Evolutionary conservation across 2,113 vertebrate genomes (phyloP), one percentile per base, ranked within the genome.

Genomic region (Columba livia): DNA sequence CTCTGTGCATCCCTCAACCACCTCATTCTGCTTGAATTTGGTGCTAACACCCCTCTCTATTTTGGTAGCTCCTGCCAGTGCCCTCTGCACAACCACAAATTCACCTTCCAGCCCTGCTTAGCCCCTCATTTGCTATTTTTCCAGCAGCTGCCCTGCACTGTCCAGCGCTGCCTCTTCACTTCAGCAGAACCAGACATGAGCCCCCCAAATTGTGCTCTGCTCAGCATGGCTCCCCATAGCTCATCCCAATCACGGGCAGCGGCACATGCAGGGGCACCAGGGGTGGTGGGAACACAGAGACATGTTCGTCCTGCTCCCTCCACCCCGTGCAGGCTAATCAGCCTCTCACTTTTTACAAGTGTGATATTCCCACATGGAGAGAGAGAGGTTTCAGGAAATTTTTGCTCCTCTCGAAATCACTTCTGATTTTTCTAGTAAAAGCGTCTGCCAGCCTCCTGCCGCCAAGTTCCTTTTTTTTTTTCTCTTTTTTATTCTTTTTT

Each of bases 361-460:
- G 75, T 9, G 25, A 84, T 84, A 94, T 96, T 89, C 74, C 96
- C 78, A 88, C 77, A 88, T 8, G 42, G 44, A 90, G 77, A 64
- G 86, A 95, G 94, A 85, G 94, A 85, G 89, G 65, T 90, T 94
- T 96, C 89, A 96, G 93, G 85, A 97, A 97, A 95, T 95, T 97
- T 93, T 91, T 94, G 50, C 96, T 97, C 75, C 94, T 97, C 96
- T 95, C 92, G 93, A 97, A 97, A 97, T 95, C 91, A 90, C 83
- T 96, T 97, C 94, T 97, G 93, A 97, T 97, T 97, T 97, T 98
- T 97, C 97, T 97, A 97, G 96, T 97, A 97, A 97, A 97, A 97
- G 80, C 64, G 71, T 96, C 97, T 98, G 95, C 95, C 94, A 96
- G 96, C 89, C 95, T 96, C 95, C 94, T 95, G 94, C 83, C 75